Conservation (phyloP, 1,140 invertebrate genomes). For the Sitodiplosis mosellana region DNA sequence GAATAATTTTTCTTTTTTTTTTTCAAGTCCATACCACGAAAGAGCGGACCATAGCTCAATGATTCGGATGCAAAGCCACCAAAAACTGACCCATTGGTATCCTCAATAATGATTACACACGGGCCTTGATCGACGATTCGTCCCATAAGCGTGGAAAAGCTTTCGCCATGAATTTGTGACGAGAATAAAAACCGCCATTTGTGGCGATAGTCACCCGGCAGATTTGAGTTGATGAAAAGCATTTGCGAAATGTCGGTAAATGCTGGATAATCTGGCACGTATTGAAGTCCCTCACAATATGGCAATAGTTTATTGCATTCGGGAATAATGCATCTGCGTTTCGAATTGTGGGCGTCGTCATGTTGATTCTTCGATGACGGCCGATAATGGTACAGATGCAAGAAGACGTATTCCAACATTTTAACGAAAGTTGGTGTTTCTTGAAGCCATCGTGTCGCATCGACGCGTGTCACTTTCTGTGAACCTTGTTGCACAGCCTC, state of each 20-base stretch:
- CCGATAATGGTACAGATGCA: conserved; percentile 26
- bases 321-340: conserved; percentile 23
- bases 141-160: conserved; percentile 59
- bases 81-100: conserved; percentile 67
- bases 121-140: conserved; percentile 60
- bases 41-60: conserved; percentile 54
- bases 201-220: conserved; percentile 48
- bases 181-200: conserved; percentile 73
- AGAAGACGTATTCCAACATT: conserved; percentile 31
- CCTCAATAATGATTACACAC: conserved; percentile 57
- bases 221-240: conserved; percentile 53
- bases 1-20: conserved; percentile 2
- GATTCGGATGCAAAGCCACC: conserved; percentile 65
- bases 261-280: conserved; percentile 55
- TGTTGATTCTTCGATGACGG: conserved; percentile 17
- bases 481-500: conserved; percentile 16
- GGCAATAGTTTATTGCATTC: conserved; percentile 13
- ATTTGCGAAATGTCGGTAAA: conserved; percentile 58
- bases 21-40: conserved; percentile 14
- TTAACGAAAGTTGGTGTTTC: conserved; percentile 21
- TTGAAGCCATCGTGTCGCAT: conserved; percentile 21
- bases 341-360: conserved; percentile 12
- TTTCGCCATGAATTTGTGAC: conserved; percentile 63
- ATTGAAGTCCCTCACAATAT: conserved; percentile 28
- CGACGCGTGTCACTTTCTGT: conserved; percentile 12